phyloP scores from a whole-genome alignment of 2,888 invertebrate genomes.

The Serrognathus titanus region DNA sequence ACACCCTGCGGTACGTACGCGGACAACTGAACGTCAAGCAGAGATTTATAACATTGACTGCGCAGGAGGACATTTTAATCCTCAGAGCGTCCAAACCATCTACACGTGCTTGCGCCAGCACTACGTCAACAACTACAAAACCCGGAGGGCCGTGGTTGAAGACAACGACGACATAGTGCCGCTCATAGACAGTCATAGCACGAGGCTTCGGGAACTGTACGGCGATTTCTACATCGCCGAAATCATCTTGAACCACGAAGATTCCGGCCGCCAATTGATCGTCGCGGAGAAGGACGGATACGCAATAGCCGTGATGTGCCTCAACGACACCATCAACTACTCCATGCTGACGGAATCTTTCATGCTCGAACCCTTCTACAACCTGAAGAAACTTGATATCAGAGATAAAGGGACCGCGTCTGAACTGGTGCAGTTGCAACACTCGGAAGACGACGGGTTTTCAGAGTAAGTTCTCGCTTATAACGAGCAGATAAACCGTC shows the following conservation, averaged over 20 bases:
- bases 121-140: slow-evolving; percentile 44
- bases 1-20: slow-evolving; percentile 30
- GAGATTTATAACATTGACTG: no score
- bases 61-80: slow-evolving; percentile 21
- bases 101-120: slow-evolving; percentile 38
- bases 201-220: slow-evolving; percentile 53
- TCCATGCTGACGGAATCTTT: slow-evolving; percentile 58
- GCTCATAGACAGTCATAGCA: slow-evolving; percentile 56
- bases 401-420: slow-evolving; percentile 16
- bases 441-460: no score
- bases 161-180: slow-evolving; percentile 71
- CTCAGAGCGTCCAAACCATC: slow-evolving; percentile 37
- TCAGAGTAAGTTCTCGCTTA: no score
- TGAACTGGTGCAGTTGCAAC: neutral
- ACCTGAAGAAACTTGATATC: slow-evolving; percentile 51
- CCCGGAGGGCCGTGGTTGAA: slow-evolving; percentile 66
- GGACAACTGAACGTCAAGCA: no score
- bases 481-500: no score
- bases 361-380: slow-evolving; percentile 58
- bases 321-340: slow-evolving; percentile 59
- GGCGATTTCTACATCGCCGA: slow-evolving; percentile 70
- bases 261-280: slow-evolving; percentile 55
- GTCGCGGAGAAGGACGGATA: slow-evolving; percentile 54
- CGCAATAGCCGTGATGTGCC: slow-evolving; percentile 59
- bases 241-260: slow-evolving; percentile 50